These are phyloP conservation scores for Simalia tracyae DNA, from an alignment of 2,797 vertebrate species.

Conservation along the genomic window DNA sequence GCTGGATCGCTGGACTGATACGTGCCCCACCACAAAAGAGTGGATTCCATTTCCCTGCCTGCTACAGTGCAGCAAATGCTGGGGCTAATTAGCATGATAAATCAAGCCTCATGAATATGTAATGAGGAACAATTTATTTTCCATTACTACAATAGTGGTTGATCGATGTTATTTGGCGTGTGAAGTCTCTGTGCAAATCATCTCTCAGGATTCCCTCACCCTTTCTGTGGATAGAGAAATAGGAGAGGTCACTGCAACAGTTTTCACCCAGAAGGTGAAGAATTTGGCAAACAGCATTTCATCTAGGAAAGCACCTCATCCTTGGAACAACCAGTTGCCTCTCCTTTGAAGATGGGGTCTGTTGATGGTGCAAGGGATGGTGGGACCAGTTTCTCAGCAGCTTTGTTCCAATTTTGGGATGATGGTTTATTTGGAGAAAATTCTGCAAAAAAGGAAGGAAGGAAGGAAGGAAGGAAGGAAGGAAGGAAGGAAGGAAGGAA, in stretches of 20 bases:
- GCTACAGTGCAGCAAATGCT: conserved; percentile 24
- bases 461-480: neutral
- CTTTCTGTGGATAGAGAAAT: neutral
- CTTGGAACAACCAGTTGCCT: neutral
- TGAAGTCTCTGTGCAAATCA: neutral
- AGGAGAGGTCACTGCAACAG: neutral
- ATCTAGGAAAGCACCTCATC: neutral
- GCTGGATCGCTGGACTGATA: neutral
- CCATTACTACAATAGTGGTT: conserved; percentile 6
- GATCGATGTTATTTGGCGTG: neutral
- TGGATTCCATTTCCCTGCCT: conserved; percentile 23
- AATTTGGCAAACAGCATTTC: neutral
- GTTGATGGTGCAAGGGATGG: neutral
- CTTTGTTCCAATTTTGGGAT: neutral
- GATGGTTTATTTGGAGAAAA: neutral
- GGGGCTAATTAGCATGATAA: conserved; percentile 35
- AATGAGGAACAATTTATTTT: conserved; percentile 31
- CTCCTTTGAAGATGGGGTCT: neutral
- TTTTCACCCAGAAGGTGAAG: neutral
- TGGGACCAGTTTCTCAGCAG: neutral
- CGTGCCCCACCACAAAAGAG: neutral
- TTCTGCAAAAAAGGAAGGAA: neutral
- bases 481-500: too few relatives aligned
- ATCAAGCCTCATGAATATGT: conserved; percentile 45
- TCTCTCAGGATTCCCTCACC: neutral